phyloP scores from a whole-genome alignment of 2,113 vertebrate genomes.

The Bambusicola thoracicus region DNA sequence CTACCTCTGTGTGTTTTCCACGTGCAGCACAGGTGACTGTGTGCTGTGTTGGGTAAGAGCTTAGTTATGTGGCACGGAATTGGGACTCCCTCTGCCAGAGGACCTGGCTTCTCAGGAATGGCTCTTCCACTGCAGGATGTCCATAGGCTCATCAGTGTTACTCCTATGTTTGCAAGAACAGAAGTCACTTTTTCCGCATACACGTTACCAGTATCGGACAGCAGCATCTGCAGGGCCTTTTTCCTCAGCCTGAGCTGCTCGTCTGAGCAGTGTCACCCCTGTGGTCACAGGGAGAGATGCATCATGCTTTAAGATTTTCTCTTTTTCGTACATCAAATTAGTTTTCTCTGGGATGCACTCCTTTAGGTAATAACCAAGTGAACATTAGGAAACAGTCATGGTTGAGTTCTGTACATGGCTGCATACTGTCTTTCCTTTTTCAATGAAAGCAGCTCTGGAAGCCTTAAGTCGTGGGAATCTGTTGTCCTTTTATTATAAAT shows the following conservation, averaged over 20 bases:
- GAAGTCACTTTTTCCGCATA: background rate
- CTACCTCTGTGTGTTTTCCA: background rate
- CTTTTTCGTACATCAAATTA: too few species aligned
- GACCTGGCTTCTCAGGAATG: background rate
- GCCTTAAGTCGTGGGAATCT: background rate
- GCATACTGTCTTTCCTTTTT: background rate
- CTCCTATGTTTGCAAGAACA: background rate
- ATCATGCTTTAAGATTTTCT: too few species aligned
- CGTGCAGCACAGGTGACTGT: background rate
- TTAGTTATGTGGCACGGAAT: background rate
- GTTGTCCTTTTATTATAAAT: background rate
- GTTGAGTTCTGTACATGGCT: background rate
- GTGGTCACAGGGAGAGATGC: background rate
- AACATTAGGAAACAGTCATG: fast-evolving
- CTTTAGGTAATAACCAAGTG: background rate
- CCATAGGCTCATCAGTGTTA: background rate
- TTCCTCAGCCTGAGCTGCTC: fast-evolving
- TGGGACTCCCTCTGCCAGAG: background rate
- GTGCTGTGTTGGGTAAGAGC: background rate
- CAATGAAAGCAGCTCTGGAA: background rate
- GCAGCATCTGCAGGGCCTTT: background rate
- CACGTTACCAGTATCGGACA: background rate
- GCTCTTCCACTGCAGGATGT: fast-evolving
- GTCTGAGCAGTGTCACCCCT: background rate
- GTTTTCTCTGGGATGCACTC: background rate